These are phyloP conservation scores for Alligator mississippiensis DNA, from an alignment of 2,113 vertebrate species.

Conservation along the genomic window DNA sequence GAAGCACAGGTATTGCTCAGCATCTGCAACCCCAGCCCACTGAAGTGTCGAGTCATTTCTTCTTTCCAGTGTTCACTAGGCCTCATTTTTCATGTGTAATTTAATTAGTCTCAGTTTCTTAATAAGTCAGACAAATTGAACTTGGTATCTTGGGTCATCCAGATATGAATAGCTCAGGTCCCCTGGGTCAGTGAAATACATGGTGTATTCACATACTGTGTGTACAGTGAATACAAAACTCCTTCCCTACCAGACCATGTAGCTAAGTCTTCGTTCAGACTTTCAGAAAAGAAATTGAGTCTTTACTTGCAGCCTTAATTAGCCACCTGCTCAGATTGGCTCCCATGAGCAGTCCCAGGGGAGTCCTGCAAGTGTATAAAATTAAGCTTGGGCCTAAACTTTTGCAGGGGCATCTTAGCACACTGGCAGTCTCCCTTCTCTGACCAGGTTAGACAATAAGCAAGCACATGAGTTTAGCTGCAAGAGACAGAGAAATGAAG, in stretches of 20 bases:
- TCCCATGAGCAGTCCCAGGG: not conserved
- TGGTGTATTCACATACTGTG: not conserved
- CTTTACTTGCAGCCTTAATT: not conserved
- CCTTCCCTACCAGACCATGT: not conserved
- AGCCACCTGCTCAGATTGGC: not conserved
- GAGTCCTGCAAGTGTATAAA: not conserved
- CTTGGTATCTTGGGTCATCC: not conserved
- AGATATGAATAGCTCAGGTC: not conserved
- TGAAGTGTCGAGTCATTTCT: not conserved
- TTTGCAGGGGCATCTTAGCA: not conserved
- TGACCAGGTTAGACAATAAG: not conserved
- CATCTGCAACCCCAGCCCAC: not conserved
- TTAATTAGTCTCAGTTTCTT: not conserved
- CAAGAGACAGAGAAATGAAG: conserved; percentile 26
- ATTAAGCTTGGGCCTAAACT: not conserved
- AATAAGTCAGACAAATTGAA: not conserved
- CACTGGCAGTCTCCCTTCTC: not conserved
- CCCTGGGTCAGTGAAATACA: not conserved
- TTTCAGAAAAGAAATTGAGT: not conserved
- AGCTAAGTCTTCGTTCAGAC: not conserved
- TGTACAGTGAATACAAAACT: not conserved
- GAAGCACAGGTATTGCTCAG: not conserved
- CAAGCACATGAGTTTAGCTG: not conserved
- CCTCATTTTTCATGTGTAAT: not conserved
- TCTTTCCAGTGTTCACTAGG: not conserved